phyloP scores from a whole-genome alignment of 37 sponge, comb jelly and placozoan species.

The Halisarca cf. caerulea region DNA sequence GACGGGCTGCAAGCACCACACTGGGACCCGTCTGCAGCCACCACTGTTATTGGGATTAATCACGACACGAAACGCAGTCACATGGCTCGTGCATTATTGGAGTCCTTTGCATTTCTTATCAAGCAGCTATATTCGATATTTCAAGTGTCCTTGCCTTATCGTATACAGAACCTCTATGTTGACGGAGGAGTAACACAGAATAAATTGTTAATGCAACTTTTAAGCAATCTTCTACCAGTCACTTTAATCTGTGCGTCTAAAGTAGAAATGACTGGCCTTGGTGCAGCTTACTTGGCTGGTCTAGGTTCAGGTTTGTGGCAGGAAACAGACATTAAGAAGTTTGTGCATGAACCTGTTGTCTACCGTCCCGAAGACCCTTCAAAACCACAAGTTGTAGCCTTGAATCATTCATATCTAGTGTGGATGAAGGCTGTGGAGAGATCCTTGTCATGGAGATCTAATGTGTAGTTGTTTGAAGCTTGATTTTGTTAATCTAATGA shows the following conservation, averaged over 20 bases:
- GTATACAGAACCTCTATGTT: conserved; percentile 27
- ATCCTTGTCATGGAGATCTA: conserved; percentile 49
- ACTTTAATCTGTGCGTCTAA: conserved; percentile 49
- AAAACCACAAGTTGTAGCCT: neutral
- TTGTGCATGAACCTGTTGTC: conserved; percentile 37
- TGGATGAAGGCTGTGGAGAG: conserved; percentile 70
- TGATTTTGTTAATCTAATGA: no score
- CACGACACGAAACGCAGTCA: conserved; percentile 65
- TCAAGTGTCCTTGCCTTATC: conserved; percentile 26
- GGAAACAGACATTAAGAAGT: conserved; percentile 42
- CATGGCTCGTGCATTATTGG: conserved; percentile 79
- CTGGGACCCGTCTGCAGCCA: conserved; percentile 73
- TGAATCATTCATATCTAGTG: neutral
- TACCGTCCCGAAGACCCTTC: neutral
- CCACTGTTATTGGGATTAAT: conserved; percentile 70
- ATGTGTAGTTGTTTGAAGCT: no score
- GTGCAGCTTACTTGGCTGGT: conserved; percentile 83
- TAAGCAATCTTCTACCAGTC: conserved; percentile 48
- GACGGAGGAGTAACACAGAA: conserved; percentile 87
- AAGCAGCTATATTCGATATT: conserved; percentile 59
- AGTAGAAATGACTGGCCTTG: conserved; percentile 73
- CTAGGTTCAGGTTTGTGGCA: conserved; percentile 81
- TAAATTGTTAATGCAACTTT: conserved; percentile 61
- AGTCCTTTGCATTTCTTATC: conserved; percentile 78
- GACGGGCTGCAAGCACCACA: conserved; percentile 86